A percentile compares a stretch with the other conserved stretches of the same genome.
These are phyloP conservation scores for Tenrec ecaudatus DNA, from an alignment of 2,113 vertebrate genomes.

Conservation along the genomic window DNA sequence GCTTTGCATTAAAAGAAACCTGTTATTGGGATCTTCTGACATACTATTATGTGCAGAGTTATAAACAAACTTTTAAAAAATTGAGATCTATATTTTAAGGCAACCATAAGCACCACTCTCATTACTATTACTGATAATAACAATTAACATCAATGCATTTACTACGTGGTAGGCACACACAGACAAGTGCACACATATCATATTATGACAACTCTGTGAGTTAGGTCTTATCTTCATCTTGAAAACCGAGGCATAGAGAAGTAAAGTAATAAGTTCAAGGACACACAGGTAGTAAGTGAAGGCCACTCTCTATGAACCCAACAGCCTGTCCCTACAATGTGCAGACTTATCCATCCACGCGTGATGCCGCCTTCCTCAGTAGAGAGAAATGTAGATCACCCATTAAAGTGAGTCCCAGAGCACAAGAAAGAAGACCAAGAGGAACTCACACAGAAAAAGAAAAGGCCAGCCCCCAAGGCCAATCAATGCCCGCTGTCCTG, in stretches of 20 bases:
- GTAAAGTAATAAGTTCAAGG: conserved; percentile 7
- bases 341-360: not conserved
- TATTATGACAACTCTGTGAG: not conserved
- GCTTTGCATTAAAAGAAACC: conserved; percentile 33
- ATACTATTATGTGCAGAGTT: conserved; percentile 18
- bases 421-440: not conserved
- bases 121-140: not conserved
- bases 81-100: conserved; percentile 34
- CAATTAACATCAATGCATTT: not conserved
- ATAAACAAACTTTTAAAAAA: conserved; percentile 48
- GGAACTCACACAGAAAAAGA: not conserved
- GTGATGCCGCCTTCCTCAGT: not conserved
- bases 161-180: not conserved
- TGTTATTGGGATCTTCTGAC: not conserved
- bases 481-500: not conserved
- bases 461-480: not conserved
- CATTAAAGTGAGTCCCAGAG: not conserved
- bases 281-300: not conserved
- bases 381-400: not conserved
- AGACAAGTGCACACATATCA: not conserved
- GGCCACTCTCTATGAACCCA: not conserved
- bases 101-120: conserved; percentile 23
- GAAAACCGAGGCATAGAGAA: not conserved
- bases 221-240: conserved; percentile 11
- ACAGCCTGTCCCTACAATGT: not conserved